phyloP scores from a whole-genome alignment of 2,888 invertebrate species.

The Rosalia funebris region DNA sequence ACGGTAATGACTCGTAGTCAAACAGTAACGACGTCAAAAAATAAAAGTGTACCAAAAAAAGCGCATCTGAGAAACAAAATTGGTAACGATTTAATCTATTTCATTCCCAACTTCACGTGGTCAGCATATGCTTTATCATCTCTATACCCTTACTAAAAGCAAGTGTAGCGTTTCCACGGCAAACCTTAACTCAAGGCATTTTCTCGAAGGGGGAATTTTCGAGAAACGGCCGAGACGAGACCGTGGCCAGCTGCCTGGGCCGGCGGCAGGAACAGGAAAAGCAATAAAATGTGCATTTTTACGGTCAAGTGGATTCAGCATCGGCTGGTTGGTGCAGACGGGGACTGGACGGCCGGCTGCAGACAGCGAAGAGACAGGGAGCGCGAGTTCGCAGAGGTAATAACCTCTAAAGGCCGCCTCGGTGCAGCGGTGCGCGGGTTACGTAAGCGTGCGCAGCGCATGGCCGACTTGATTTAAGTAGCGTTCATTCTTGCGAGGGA shows the following conservation, averaged over 20 bases:
- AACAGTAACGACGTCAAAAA: too few species aligned
- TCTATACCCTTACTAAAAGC: too few species aligned
- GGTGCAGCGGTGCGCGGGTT: constrained; percentile 35
- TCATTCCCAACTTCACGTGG: too few species aligned
- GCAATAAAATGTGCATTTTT: constrained; percentile 26
- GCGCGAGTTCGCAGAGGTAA: constrained; percentile 42
- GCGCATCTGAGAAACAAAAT: too few species aligned
- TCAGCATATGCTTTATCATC: too few species aligned
- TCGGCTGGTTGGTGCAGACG: constrained; percentile 2
- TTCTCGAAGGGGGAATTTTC: too few species aligned
- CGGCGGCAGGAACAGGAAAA: constrained; percentile 22
- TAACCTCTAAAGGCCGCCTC: constrained; percentile 50
- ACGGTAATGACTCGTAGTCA: too few species aligned
- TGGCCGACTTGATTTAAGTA: constrained; percentile 20
- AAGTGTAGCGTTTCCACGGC: too few species aligned
- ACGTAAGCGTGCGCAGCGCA: constrained; percentile 39
- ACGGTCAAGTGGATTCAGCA: background rate
- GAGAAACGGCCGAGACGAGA: too few species aligned
- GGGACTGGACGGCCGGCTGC: constrained; percentile 32
- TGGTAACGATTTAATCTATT: too few species aligned
- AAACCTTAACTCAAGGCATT: too few species aligned
- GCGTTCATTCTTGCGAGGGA: constrained; percentile 7
- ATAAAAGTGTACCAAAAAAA: too few species aligned
- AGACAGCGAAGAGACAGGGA: constrained; percentile 46
- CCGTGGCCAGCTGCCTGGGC: constrained; percentile 2